Percentiles rank a stretch among this genome's conserved stretches.
These are phyloP conservation scores for Eumerus sabulonum DNA, from an alignment of 2,888 invertebrate species.

Conservation along the genomic window DNA sequence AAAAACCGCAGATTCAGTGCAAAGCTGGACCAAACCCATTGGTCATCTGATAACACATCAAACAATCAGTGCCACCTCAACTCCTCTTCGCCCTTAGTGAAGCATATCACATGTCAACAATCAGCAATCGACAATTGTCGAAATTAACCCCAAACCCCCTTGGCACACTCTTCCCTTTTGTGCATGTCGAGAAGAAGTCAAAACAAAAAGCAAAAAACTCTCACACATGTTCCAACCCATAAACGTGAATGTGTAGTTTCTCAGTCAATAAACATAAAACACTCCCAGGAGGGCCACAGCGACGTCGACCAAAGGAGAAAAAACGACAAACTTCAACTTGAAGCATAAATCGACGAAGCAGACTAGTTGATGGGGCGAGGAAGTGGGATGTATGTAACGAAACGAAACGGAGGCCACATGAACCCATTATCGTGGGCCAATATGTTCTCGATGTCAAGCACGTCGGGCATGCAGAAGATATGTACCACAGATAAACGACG, in stretches of 20 bases:
- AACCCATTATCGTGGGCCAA: conserved; percentile 68
- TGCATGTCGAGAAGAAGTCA: too few species aligned
- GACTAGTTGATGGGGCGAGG: not conserved
- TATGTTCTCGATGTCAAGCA: conserved; percentile 68
- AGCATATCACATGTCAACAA: conserved; percentile 28
- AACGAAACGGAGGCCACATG: conserved; percentile 62
- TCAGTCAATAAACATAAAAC: conserved; percentile 59
- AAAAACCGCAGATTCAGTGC: too few species aligned
- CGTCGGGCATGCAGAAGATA: conserved; percentile 66
- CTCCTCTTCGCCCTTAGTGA: too few species aligned
- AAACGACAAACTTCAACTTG: conserved; percentile 10
- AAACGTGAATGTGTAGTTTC: conserved; percentile 35
- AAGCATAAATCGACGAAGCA: not conserved
- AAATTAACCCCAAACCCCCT: conserved; percentile 44
- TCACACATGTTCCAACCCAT: conserved; percentile 12
- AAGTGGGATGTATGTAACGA: conserved; percentile 2
- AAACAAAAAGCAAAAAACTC: too few species aligned
- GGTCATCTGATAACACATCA: too few species aligned
- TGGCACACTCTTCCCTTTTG: not conserved
- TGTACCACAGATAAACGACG: conserved; percentile 62
- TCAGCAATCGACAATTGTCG: conserved; percentile 42
- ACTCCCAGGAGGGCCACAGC: conserved; percentile 47
- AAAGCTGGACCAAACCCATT: too few species aligned
- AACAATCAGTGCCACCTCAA: too few species aligned
- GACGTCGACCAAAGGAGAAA: conserved; percentile 32